Percentiles rank a stretch among this genome's conserved stretches.
phyloP scores from a whole-genome alignment of 1,140 invertebrate species.

The Nasonia vitripennis region DNA sequence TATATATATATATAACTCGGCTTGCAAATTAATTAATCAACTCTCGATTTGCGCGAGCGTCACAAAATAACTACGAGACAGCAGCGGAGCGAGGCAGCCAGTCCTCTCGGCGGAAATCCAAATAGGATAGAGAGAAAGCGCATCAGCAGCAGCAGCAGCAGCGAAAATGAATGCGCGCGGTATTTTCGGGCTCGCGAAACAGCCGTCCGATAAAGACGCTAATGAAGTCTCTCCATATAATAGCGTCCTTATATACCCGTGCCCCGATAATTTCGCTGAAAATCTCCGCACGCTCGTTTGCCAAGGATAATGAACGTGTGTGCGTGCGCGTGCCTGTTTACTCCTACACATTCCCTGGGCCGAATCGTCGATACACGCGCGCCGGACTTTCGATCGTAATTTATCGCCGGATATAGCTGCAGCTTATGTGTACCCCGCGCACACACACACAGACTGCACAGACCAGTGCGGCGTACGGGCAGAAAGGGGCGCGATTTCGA shows the following conservation, averaged over 20 bases:
- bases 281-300: background rate
- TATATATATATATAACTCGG: too few relatives aligned
- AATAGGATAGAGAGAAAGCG: too few relatives aligned
- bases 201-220: background rate
- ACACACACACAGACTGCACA: too few relatives aligned
- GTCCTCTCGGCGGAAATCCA: background rate
- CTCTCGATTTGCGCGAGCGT: too few relatives aligned
- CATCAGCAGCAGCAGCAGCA: too few relatives aligned
- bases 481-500: constrained; percentile 18
- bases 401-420: constrained; percentile 24
- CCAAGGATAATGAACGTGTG: constrained; percentile 14
- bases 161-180: background rate
- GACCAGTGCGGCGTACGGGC: background rate
- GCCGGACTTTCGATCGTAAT: constrained; percentile 35
- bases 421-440: background rate
- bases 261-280: background rate
- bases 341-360: background rate
- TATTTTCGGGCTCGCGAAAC: background rate
- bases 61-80: too few relatives aligned
- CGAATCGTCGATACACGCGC: constrained; percentile 39
- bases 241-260: background rate
- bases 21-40: too few relatives aligned
- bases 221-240: background rate
- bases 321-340: background rate
- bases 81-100: too few relatives aligned